Evolutionary conservation across 2,888 invertebrate species (phyloP).

Genomic region (Callyntrura guangdongensis): DNA sequence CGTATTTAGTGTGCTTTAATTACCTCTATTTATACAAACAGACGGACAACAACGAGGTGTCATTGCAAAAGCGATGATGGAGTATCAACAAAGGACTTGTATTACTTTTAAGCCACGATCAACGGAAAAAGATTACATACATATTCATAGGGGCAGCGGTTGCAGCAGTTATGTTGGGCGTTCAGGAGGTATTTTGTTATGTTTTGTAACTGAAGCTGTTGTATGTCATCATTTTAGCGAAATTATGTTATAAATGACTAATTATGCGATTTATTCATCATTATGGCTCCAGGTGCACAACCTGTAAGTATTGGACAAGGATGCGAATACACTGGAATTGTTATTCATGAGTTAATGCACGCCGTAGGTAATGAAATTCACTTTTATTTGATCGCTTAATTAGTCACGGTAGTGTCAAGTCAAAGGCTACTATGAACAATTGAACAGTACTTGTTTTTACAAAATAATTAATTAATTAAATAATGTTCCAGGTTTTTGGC

Average conservation of each 20-base stretch:
- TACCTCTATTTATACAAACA: constrained; percentile 24
- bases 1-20: neutral
- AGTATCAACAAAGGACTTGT: constrained; percentile 86
- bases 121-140: constrained; percentile 85
- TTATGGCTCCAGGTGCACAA: constrained; percentile 86
- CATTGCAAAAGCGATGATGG: constrained; percentile 86
- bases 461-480: too few species aligned
- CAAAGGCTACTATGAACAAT: too few species aligned
- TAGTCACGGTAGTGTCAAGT: too few species aligned
- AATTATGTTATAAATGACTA: neutral
- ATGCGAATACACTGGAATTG: constrained; percentile 86
- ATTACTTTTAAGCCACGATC: constrained; percentile 85
- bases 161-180: constrained; percentile 88
- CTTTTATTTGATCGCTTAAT: too few species aligned
- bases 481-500: constrained; percentile 88
- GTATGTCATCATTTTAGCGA: neutral
- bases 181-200: constrained; percentile 85
- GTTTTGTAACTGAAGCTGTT: neutral
- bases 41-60: constrained; percentile 85
- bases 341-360: constrained; percentile 87
- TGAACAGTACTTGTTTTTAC: too few species aligned
- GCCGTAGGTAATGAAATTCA: constrained; percentile 85
- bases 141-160: constrained; percentile 85
- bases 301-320: constrained; percentile 86
- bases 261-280: neutral